These are phyloP conservation scores for Lobophora halterata DNA, from an alignment of 2,888 invertebrate genomes.

Conservation along the genomic window DNA sequence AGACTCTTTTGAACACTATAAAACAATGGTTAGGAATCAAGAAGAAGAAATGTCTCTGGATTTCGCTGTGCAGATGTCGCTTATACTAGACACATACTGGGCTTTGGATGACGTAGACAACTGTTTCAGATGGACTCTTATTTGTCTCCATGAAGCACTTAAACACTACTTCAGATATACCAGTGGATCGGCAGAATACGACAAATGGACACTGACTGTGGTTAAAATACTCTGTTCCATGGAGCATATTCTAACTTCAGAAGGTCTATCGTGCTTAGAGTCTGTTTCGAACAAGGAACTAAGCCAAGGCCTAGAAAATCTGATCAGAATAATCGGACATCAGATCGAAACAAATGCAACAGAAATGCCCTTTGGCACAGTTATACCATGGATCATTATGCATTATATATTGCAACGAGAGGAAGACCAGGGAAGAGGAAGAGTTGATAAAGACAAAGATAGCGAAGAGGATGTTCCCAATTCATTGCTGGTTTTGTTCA, in stretches of 20 bases:
- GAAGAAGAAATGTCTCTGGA: slow-evolving; percentile 75
- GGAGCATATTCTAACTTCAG: slow-evolving; percentile 67
- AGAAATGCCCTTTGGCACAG: slow-evolving; percentile 85
- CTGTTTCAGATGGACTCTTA: slow-evolving; percentile 89
- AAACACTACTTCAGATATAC: slow-evolving; percentile 80
- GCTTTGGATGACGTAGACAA: slow-evolving; percentile 81
- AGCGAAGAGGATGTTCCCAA: slow-evolving; percentile 84
- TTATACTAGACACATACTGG: slow-evolving; percentile 85
- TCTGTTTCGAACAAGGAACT: slow-evolving; percentile 80
- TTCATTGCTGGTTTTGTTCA: slow-evolving; percentile 88
- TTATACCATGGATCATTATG: slow-evolving; percentile 91
- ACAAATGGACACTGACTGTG: slow-evolving; percentile 70
- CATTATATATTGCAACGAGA: slow-evolving; percentile 89
- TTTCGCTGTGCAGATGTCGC: slow-evolving; percentile 79
- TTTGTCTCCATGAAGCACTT: slow-evolving; percentile 87
- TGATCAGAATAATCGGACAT: slow-evolving; percentile 87
- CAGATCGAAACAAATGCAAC: slow-evolving; percentile 87
- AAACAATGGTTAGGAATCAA: slow-evolving; percentile 60
- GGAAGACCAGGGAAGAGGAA: slow-evolving; percentile 84
- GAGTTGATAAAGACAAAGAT: slow-evolving; percentile 63
- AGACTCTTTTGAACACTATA: slow-evolving; percentile 83
- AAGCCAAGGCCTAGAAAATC: slow-evolving; percentile 85
- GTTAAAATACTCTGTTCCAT: slow-evolving; percentile 70
- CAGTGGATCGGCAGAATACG: slow-evolving; percentile 66
- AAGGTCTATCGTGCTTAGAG: slow-evolving; percentile 73